A percentile compares a stretch with the other conserved stretches of the same genome.
These are phyloP conservation scores for Drosophila cardini DNA, from an alignment of 1,140 invertebrate genomes.

Conservation along the genomic window DNA sequence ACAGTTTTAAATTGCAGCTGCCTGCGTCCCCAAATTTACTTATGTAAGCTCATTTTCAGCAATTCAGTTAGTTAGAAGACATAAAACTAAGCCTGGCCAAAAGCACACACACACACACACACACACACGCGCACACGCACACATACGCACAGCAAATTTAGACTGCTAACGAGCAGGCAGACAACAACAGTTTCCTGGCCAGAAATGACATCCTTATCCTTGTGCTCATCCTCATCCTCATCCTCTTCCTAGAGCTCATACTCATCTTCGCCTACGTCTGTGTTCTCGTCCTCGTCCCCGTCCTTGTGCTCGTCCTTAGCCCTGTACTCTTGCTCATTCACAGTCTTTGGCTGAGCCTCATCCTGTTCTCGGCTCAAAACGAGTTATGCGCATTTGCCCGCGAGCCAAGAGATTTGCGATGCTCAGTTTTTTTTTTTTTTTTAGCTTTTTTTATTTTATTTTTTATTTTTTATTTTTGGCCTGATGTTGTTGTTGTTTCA, in stretches of 20 bases:
- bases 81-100: slow-evolving; percentile 48
- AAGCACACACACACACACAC: background rate
- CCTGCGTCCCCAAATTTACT: slow-evolving; percentile 47
- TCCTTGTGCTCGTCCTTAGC: background rate
- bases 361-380: slow-evolving; percentile 49
- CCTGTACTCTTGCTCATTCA: background rate
- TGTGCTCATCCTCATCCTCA: background rate
- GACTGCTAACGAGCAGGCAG: slow-evolving; percentile 54
- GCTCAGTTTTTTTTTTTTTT: slow-evolving; percentile 54
- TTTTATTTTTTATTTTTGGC: slow-evolving; percentile 4
- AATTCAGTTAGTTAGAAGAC: slow-evolving; percentile 65
- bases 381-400: slow-evolving; percentile 72
- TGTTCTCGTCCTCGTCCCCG: slow-evolving; percentile 36
- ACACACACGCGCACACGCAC: slow-evolving; percentile 3
- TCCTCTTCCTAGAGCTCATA: background rate
- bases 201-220: slow-evolving; percentile 55
- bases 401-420: slow-evolving; percentile 65
- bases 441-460: slow-evolving; percentile 47
- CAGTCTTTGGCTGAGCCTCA: background rate
- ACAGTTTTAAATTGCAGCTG: slow-evolving; percentile 54
- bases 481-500: too few species aligned
- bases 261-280: background rate
- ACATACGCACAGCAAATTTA: slow-evolving; percentile 23
- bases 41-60: slow-evolving; percentile 61
- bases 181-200: slow-evolving; percentile 56